Conservation (phyloP, 2,113 vertebrate genomes). For the Epinephelus moara region DNA sequence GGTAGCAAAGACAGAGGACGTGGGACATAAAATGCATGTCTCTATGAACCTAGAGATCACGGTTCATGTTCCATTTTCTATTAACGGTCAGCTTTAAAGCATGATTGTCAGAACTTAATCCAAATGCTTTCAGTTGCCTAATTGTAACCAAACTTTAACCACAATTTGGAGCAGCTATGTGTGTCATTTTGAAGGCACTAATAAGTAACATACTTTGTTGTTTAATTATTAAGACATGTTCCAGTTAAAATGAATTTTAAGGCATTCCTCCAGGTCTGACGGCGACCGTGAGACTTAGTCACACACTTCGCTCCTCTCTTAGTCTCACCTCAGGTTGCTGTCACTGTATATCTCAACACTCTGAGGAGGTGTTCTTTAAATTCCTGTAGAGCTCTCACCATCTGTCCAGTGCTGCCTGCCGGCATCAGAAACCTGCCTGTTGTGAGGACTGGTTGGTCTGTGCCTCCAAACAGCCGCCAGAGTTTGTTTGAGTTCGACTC, state of each 20-base stretch:
- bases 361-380: conserved; percentile 44
- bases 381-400: conserved; percentile 47
- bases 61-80: neutral
- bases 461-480: conserved; percentile 5
- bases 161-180: neutral
- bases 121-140: no score
- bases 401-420: conserved; percentile 50
- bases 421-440: conserved; percentile 20
- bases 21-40: no score
- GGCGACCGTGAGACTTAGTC: neutral
- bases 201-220: no score
- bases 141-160: neutral
- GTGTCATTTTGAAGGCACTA: neutral
- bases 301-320: conserved; percentile 14
- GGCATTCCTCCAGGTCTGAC: neutral
- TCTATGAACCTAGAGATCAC: no score
- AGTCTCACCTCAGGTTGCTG: conserved; percentile 25
- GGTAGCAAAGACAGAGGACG: neutral
- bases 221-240: neutral
- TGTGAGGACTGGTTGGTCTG: conserved; percentile 2
- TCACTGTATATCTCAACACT: conserved; percentile 31
- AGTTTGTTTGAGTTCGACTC: conserved; percentile 24
- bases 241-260: neutral
- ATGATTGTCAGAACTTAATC: neutral
- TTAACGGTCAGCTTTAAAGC: neutral